Evolutionary conservation across 2,797 vertebrate species (phyloP), one percentile per base, ranked within the genome.

Genomic region (Phataginus tetradactyla): DNA sequence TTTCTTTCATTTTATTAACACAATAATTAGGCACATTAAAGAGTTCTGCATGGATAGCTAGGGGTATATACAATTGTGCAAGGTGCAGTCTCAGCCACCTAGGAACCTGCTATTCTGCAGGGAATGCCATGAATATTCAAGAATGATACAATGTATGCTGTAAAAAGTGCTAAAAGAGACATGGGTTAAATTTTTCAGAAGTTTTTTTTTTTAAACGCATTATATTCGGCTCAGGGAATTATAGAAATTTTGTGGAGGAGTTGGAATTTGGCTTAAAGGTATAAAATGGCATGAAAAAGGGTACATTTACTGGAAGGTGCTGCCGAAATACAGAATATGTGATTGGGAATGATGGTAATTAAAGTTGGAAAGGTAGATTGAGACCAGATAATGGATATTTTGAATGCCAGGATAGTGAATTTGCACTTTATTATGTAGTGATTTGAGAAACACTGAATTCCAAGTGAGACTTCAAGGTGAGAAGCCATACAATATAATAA

Each of bases 391-490:
- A 72, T 15, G 7, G 34, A 85, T 9, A 64, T 75, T 86, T 78
- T 53, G 59, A 89, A 77, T 63, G 32, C 3, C n/a, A 45, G 9
- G 21, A 7, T 5, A 72, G 15, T 71, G n/a, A 77, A 42, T 77
- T 68, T 49, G 49, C 0, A n/a, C 34, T 64, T 91, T 23, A 66
- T 72, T 96, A 55, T 94, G 25, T 78, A 59, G 15, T 78, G 81
- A 91, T 80, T 45, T 29, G 17, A 86, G 78, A 95, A 51, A 91
- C 20, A 93, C 69, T 96, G 88, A 85, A 95, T 90, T 95, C 8
- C 68, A 53, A 51, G 11, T 71, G 63, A 37, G 5, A 10, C 42
- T 81, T 78, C 13, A n/a, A 79, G 12, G 80, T 72, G n/a, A 87
- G 66, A 78, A 78, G 59, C 10, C 32, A 34, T 15, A 45, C 1